A percentile compares a stretch with the other conserved stretches of the same genome.
phyloP scores from a whole-genome alignment of 2,113 vertebrate species.

The Panthera leo region DNA sequence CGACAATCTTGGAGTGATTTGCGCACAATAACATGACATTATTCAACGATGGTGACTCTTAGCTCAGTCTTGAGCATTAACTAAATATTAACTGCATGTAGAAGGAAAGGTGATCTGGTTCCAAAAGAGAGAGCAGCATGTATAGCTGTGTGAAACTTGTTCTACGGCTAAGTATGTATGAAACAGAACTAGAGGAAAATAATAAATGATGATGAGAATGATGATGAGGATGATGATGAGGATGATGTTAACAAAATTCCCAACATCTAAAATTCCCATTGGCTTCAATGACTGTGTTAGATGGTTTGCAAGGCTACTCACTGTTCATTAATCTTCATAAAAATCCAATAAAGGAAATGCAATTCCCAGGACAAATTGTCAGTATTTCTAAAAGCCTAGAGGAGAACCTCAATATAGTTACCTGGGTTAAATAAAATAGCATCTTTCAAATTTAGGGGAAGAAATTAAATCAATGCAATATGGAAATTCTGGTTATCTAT shows the following conservation, averaged over 20 bases:
- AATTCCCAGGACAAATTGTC: constrained; percentile 51
- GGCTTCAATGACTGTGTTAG: constrained; percentile 5
- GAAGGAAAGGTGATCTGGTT: neutral
- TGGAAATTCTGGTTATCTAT: constrained; percentile 48
- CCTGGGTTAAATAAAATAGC: constrained; percentile 54
- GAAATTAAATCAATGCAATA: constrained; percentile 35
- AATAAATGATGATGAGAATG: neutral
- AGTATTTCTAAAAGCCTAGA: constrained; percentile 57
- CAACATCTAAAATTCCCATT: neutral
- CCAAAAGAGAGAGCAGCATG: neutral
- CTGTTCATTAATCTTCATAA: constrained; percentile 68
- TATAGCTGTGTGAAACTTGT: neutral
- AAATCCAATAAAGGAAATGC: constrained; percentile 61
- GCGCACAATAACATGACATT: neutral
- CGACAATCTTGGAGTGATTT: neutral
- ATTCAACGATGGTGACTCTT: neutral
- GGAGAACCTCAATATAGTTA: constrained; percentile 58
- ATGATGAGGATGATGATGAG: no score
- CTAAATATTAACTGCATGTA: neutral
- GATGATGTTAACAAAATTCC: neutral
- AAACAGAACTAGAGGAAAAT: neutral
- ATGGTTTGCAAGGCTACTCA: neutral
- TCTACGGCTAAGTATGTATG: neutral
- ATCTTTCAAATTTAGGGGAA: constrained; percentile 51
- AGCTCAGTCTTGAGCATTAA: neutral